phyloP scores from a whole-genome alignment of 2,888 invertebrate species.

The Liopterus haemorrhoidalis region DNA sequence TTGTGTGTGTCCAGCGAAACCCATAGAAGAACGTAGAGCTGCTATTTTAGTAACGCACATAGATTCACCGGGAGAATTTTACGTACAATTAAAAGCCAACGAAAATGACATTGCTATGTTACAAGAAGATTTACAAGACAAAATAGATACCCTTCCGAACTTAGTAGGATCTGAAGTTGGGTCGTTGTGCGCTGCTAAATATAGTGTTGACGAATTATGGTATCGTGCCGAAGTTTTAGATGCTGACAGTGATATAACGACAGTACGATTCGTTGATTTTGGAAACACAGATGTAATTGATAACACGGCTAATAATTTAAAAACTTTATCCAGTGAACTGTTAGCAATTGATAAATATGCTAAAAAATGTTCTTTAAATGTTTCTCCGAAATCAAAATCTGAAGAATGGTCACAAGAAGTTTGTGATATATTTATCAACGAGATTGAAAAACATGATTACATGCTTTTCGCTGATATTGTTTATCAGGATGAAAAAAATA shows the following conservation, averaged over 20 bases:
- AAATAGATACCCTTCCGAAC: conserved; percentile 49
- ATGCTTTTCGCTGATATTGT: conserved; percentile 36
- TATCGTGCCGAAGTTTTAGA: conserved; percentile 87
- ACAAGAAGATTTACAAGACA: conserved; percentile 59
- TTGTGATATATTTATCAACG: conserved; percentile 49
- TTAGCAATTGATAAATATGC: conserved; percentile 53
- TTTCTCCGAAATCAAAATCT: conserved; percentile 56
- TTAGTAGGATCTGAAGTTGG: conserved; percentile 56
- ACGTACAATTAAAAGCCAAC: conserved; percentile 61
- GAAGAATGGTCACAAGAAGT: conserved; percentile 63
- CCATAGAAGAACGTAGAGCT: conserved; percentile 39
- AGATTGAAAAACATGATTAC: conserved; percentile 31
- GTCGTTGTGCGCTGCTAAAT: conserved; percentile 68
- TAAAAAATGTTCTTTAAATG: conserved; percentile 61
- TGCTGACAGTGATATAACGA: conserved; percentile 67
- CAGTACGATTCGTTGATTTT: conserved; percentile 71
- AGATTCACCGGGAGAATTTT: conserved; percentile 72
- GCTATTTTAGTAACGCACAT: conserved; percentile 62
- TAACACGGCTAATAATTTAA: conserved; percentile 56
- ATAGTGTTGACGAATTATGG: conserved; percentile 80
- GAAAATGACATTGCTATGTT: conserved; percentile 53
- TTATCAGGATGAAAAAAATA: conserved; percentile 54
- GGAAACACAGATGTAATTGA: conserved; percentile 72
- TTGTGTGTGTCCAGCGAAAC: conserved; percentile 30
- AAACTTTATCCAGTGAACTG: conserved; percentile 56